Evolutionary conservation across 1,140 invertebrate species (phyloP), one percentile per base, ranked within the genome.

Genomic region (Papilio dardanus): DNA sequence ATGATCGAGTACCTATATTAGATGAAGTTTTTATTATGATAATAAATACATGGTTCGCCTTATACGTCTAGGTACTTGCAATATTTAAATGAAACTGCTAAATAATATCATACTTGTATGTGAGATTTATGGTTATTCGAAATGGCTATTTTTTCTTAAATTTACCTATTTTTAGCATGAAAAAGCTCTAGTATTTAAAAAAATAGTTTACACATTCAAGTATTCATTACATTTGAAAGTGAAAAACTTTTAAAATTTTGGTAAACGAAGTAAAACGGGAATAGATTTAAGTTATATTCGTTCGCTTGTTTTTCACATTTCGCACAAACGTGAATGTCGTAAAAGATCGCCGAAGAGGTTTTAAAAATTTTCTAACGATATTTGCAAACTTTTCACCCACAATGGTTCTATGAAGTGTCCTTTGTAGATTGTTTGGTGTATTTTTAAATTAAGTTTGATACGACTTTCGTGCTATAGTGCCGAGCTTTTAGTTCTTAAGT

Each of bases 361-460:
- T 71, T 50, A 46, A 71, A n/a, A 71, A 71, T 30, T 71, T 71
- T 50, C 40, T 42, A 71, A 71, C 68, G 68, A 71, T 46, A 46
- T 71, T 71, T 71, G 68, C 68, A 71, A 71, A 71, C 40, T 71
- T 71, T 71, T 46, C 40, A 31, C 16, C 19, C 12, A 24, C 68
- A 71, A 71, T 71, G 68, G 21, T 46, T 71, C 40, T 71, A 24
- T 12, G 68, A 21, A 46, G 40, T 30, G 28, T 71, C 40, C 28
- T 71, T 30, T 71, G 68, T 71, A 42, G 14, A 71, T 71, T 40
- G 68, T 71, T 71, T 71, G 68, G 35, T 71, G 35, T 71, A 46
- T 71, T 71, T 71, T 71, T 42, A 46, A 30, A 71, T 71, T 40
- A 40, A 69, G 40, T 58, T 58, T 58, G 21, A 28, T 58, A 28